Evolutionary conservation across 1,140 invertebrate genomes (phyloP).

Genomic region (Drosophila navojoa): DNA sequence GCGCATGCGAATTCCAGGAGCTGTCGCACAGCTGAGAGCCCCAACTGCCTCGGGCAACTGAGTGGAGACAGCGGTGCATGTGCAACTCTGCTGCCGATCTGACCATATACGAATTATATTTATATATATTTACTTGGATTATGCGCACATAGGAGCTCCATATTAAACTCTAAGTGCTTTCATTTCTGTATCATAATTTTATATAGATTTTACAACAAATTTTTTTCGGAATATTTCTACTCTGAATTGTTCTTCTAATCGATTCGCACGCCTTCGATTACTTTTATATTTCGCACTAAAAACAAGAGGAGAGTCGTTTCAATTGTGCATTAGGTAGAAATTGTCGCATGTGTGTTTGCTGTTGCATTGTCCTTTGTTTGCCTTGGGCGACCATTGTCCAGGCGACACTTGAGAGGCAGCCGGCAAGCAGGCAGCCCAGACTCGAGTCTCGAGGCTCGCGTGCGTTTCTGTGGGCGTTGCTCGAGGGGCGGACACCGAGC

Average conservation of each 20-base stretch:
- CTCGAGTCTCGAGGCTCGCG: slow-evolving; percentile 22
- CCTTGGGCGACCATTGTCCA: slow-evolving; percentile 24
- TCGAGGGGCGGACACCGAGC: slow-evolving; percentile 47
- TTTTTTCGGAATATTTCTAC: no score
- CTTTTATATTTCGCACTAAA: background rate
- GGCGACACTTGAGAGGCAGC: slow-evolving; percentile 45
- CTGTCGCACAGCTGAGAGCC: slow-evolving; percentile 62
- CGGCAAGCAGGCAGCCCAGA: slow-evolving; percentile 13
- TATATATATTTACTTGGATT: no score
- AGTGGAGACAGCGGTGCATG: no score
- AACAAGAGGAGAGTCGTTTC: background rate
- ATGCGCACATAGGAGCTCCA: no score
- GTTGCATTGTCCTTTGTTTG: slow-evolving; percentile 25
- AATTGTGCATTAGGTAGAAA: slow-evolving; percentile 48
- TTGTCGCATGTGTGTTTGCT: slow-evolving; percentile 55
- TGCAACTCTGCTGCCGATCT: no score
- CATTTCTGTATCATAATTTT: no score
- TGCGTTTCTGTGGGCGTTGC: slow-evolving; percentile 42
- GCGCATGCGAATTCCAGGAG: slow-evolving; percentile 69
- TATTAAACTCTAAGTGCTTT: no score
- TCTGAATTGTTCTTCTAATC: background rate
- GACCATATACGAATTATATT: no score
- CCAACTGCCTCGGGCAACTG: background rate
- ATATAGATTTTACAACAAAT: no score
- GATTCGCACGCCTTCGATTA: slow-evolving; percentile 1